Evolutionary conservation across 2,113 vertebrate species (phyloP).

Genomic region (Carettochelys insculpta): DNA sequence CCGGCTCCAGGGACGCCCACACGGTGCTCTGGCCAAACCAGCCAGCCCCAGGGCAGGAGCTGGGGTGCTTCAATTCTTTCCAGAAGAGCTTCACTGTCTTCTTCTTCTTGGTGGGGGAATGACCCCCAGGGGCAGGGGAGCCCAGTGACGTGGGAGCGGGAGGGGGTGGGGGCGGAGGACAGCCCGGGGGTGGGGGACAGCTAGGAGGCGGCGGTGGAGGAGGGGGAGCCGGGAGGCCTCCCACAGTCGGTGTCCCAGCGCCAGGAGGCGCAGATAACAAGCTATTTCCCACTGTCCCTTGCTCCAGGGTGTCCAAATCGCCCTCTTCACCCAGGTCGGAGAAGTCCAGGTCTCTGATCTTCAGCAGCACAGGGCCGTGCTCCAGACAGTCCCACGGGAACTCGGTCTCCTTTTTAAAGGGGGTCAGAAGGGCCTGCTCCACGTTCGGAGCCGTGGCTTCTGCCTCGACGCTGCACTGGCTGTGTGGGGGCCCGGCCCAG

Average conservation of each 20-base stretch:
- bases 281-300: conserved; percentile 62
- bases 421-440: conserved; percentile 76
- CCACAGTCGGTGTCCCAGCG: neutral
- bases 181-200: neutral
- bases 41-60: conserved; percentile 66
- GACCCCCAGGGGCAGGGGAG: conserved; percentile 34
- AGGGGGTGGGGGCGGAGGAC: conserved; percentile 17
- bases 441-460: conserved; percentile 78
- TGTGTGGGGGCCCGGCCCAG: conserved; percentile 61
- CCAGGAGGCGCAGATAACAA: conserved; percentile 26
- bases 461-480: conserved; percentile 81
- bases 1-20: conserved; percentile 91
- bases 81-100: conserved; percentile 97
- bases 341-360: conserved; percentile 96
- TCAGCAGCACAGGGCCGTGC: conserved; percentile 74
- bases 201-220: conserved; percentile 47
- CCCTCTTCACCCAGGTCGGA: conserved; percentile 94
- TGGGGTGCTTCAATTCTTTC: conserved; percentile 89
- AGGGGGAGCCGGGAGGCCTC: conserved; percentile 42
- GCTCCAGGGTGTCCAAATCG: conserved; percentile 88
- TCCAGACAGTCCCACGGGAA: conserved; percentile 78
- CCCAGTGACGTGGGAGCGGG: conserved; percentile 42
- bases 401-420: conserved; percentile 74
- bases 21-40: conserved; percentile 86
- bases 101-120: conserved; percentile 80